A percentile compares a stretch with the other conserved stretches of the same genome.
phyloP scores from a whole-genome alignment of 2,888 invertebrate species.

The Melieria omissa region DNA sequence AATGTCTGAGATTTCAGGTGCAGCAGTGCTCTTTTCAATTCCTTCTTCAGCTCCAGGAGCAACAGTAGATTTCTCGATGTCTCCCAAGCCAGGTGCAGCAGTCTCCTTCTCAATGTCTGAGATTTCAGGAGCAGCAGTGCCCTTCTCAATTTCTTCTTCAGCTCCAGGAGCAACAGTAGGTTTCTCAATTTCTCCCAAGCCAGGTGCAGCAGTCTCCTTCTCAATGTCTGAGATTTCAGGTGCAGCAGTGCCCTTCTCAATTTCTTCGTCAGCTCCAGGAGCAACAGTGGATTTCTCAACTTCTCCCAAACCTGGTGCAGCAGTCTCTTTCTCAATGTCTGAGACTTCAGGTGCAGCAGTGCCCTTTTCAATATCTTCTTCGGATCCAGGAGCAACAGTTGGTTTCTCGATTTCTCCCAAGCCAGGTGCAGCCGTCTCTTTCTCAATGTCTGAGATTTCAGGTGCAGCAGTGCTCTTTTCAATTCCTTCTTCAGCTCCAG shows the following conservation, averaged over 20 bases:
- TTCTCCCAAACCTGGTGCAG: constrained; percentile 8
- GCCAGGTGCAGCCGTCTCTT: not conserved
- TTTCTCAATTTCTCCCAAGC: not conserved
- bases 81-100: too few relatives aligned
- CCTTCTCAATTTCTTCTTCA: not conserved
- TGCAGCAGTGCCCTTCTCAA: not conserved
- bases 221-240: constrained; percentile 6
- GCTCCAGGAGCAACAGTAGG: constrained; percentile 7
- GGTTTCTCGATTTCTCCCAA: constrained; percentile 13
- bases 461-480: constrained; percentile 34
- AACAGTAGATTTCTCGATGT: constrained; percentile 3
- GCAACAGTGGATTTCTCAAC: constrained; percentile 38
- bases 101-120: too few relatives aligned
- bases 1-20: constrained; percentile 15
- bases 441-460: not conserved
- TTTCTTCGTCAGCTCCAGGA: not conserved
- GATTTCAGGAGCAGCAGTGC: too few relatives aligned
- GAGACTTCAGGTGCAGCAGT: constrained; percentile 36
- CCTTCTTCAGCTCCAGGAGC: constrained; percentile 33
- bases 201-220: constrained; percentile 1
- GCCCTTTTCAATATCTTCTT: constrained; percentile 33
- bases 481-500: constrained; percentile 26
- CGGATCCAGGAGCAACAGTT: constrained; percentile 6
- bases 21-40: constrained; percentile 26
- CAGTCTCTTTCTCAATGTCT: constrained; percentile 28